A percentile compares a stretch with the other conserved stretches of the same genome.
These are phyloP conservation scores for Guaruba guarouba DNA, from an alignment of 2,113 vertebrate genomes.

Conservation along the genomic window DNA sequence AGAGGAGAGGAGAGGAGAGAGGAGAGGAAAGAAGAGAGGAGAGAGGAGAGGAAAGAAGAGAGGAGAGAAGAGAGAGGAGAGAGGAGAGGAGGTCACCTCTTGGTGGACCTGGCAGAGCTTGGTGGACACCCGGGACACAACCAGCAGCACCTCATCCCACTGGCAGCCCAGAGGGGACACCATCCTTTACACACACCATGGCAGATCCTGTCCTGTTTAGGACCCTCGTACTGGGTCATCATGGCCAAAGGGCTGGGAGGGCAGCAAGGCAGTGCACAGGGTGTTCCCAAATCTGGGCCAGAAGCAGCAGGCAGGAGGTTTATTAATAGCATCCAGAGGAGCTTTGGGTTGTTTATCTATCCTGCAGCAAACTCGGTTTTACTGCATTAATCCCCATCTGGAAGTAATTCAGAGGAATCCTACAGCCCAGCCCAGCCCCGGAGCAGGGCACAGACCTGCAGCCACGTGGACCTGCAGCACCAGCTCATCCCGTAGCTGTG, in stretches of 20 bases:
- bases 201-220: not conserved
- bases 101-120: not conserved
- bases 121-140: accelerated
- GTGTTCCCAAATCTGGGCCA: slow-evolving; percentile 6
- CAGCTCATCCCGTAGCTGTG: not conserved
- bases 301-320: not conserved
- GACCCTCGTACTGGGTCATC: accelerated
- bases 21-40: too few species aligned
- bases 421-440: slow-evolving; percentile 3
- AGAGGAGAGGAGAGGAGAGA: too few species aligned
- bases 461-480: not conserved
- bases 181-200: not conserved
- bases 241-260: accelerated
- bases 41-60: too few species aligned
- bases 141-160: not conserved
- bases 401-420: slow-evolving; percentile 59
- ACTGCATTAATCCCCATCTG: slow-evolving; percentile 64
- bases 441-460: not conserved
- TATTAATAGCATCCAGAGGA: slow-evolving; percentile 51
- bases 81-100: not conserved
- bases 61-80: not conserved
- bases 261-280: not conserved
- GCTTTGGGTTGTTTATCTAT: slow-evolving; percentile 53
- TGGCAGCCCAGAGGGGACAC: accelerated
- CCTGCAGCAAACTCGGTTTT: slow-evolving; percentile 17